Evolutionary conservation across 2,888 invertebrate species (phyloP).

Genomic region (Leptinotarsa peninsularis): DNA sequence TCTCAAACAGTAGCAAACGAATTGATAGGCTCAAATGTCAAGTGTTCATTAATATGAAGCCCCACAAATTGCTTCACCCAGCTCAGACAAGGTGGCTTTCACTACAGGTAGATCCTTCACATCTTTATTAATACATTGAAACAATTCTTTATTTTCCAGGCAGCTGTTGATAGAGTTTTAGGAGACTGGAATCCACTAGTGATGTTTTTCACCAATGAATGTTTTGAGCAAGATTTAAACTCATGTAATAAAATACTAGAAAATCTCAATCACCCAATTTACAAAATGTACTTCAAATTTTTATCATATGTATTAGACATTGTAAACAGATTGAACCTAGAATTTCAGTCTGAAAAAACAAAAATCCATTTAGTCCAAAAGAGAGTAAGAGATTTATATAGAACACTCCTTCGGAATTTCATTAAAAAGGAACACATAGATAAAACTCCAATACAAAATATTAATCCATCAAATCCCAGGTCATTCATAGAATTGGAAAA

Average conservation of each 20-base stretch:
- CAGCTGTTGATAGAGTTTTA: slow-evolving; percentile 30
- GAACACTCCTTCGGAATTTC: slow-evolving; percentile 21
- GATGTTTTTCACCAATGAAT: slow-evolving; percentile 25
- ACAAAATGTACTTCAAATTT: slow-evolving; percentile 26
- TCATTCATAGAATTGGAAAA: slow-evolving; percentile 19
- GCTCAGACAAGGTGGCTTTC: slow-evolving; percentile 36
- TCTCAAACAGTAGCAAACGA: slow-evolving; percentile 33
- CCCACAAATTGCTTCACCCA: slow-evolving; percentile 31
- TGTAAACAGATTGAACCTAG: slow-evolving; percentile 11
- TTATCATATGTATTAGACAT: slow-evolving; percentile 26
- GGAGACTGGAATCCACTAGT: slow-evolving; percentile 24
- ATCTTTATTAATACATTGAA: background rate
- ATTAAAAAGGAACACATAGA: slow-evolving; percentile 22
- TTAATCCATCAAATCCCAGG: slow-evolving; percentile 28
- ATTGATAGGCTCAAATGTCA: slow-evolving; percentile 26
- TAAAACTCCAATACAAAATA: slow-evolving; percentile 9
- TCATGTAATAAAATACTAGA: slow-evolving; percentile 20
- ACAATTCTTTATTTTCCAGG: slow-evolving; percentile 24
- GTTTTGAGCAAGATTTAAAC: slow-evolving; percentile 15
- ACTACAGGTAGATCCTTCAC: slow-evolving; percentile 26
- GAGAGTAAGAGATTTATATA: slow-evolving; percentile 22
- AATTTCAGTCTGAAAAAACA: slow-evolving; percentile 28
- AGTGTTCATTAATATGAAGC: slow-evolving; percentile 28
- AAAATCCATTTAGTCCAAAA: slow-evolving; percentile 13
- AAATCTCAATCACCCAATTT: slow-evolving; percentile 23